These are phyloP conservation scores for Drosophila repletoides DNA, from an alignment of 1,140 invertebrate species.

Conservation along the genomic window DNA sequence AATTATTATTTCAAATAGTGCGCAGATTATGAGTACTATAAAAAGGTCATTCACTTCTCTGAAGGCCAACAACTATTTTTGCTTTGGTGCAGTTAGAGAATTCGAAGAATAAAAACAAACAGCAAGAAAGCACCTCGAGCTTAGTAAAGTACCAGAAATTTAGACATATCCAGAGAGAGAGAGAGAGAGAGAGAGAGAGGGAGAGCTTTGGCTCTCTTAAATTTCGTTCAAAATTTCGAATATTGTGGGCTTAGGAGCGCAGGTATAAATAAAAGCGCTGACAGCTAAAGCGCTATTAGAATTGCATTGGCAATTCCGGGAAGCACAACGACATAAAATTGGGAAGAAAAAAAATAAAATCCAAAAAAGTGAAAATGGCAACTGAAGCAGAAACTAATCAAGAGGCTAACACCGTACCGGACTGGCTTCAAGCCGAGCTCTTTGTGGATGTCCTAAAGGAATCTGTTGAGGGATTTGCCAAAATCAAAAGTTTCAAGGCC, in stretches of 20 bases:
- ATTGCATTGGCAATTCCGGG: too few relatives aligned
- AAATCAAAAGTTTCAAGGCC: constrained; percentile 54
- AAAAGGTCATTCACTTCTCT: too few relatives aligned
- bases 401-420: constrained; percentile 29
- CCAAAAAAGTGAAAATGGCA: background rate
- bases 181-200: background rate
- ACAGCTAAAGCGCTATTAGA: too few relatives aligned
- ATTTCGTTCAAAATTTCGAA: background rate
- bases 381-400: constrained; percentile 19
- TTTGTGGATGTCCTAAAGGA: constrained; percentile 56
- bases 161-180: background rate
- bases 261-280: background rate
- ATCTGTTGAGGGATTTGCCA: constrained; percentile 41
- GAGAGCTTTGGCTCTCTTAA: background rate
- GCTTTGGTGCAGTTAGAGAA: background rate
- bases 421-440: constrained; percentile 47
- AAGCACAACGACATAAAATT: constrained; percentile 62
- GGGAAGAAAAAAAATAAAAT: background rate
- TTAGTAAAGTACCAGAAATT: background rate
- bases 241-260: background rate
- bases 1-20: too few relatives aligned
- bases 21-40: too few relatives aligned
- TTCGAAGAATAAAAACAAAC: background rate
- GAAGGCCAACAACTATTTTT: background rate
- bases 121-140: background rate